Conservation (phyloP, 2,797 vertebrate genomes). For the Mormyrus proboscirostris region DNA sequence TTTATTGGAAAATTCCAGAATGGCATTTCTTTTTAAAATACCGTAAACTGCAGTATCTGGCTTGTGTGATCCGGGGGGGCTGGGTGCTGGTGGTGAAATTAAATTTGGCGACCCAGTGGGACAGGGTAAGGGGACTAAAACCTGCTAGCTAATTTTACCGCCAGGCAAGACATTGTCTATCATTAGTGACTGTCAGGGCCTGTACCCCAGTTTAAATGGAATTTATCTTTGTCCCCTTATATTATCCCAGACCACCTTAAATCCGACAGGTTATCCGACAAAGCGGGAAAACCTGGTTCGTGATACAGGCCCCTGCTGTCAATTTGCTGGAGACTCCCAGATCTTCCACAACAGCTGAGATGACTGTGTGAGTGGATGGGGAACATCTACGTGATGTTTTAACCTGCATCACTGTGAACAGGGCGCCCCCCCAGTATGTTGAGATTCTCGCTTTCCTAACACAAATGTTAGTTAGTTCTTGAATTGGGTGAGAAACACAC, state of each 20-base stretch:
- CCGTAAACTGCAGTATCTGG: not conserved
- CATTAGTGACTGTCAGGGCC: not conserved
- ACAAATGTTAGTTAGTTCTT: not conserved
- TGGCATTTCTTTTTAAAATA: not conserved
- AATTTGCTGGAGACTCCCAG: not conserved
- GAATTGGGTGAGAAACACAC: not conserved
- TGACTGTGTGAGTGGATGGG: not conserved
- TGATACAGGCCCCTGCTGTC: not conserved
- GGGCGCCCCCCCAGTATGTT: not conserved
- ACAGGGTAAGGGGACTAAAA: not conserved
- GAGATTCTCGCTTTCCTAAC: not conserved
- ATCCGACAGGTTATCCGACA: not conserved
- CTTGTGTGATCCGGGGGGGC: not conserved
- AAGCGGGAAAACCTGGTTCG: not conserved
- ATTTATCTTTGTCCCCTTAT: not conserved
- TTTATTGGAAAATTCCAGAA: not conserved
- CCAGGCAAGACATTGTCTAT: not conserved
- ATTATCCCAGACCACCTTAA: not conserved
- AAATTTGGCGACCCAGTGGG: not conserved
- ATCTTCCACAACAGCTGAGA: not conserved
- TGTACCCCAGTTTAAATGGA: not conserved
- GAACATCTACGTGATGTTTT: not conserved
- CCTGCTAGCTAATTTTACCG: not conserved
- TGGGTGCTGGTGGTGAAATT: not conserved
- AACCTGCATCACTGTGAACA: not conserved